Base-by-base conservation (phyloP, 2,797 vertebrate species). In the Hylomyscus alleni region DNA sequence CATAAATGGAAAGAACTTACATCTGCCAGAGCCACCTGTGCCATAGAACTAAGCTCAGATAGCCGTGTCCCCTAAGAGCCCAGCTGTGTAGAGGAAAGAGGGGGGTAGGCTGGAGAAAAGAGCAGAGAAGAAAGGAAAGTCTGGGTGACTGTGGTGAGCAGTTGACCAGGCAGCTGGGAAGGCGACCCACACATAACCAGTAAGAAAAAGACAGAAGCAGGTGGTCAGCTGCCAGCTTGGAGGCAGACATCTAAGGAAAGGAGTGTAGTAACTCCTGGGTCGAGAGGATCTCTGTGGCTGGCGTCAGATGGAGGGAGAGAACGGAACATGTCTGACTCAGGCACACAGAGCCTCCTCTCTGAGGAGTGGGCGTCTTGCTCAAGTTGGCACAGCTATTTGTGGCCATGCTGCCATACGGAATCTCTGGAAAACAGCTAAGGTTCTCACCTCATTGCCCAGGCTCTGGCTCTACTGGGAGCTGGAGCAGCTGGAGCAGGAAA, bases 21-120 rank as follows among this genome's bases (percentile, higher is more conserved):
- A 97, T 97, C 97, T 98, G 98, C 97, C 93, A 76, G 31, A 29
- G 96, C 95, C 98, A 98, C 97, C 97, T 98, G 98, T 97, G 96
- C 92, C 76, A 34, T 12, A 76, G 85, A 94, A 80, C 54, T 72
- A 9, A 90, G 85, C 58, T 85, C 91, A 60, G 86, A 93, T 75
- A 95, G 83, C 75, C 2, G 0, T 13, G 11, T 95, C 95, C 77
- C 95, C 34, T 0, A 89, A 83, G 93, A 95, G 89, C 76, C 92
- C 97, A 97, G 95, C 97, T 97, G 95, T 92, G 82, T 0, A 0
- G 19, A 47, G 34, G 31, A 60, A 76, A 40, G 58, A 72, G 8
- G 17, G 17, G n/a, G 40, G 20, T 0, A 0, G 31, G 67, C 29
- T 5, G 52, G 54, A 69, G 20, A 31, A 44, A 58, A 31, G 31